phyloP scores from a whole-genome alignment of 2,113 vertebrate species.

The Gorsachius goisagi region DNA sequence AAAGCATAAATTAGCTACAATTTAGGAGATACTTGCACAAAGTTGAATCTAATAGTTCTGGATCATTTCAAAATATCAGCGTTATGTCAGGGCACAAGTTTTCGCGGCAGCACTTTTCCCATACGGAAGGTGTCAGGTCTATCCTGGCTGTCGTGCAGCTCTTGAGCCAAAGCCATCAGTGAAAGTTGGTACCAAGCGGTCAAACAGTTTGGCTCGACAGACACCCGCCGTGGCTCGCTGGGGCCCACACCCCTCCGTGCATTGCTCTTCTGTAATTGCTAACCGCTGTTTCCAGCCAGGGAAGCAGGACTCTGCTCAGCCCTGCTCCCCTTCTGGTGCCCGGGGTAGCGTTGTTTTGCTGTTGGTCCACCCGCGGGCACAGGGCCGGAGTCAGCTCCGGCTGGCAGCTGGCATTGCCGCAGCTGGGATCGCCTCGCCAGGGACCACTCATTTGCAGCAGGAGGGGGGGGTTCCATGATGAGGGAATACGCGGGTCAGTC shows the following conservation, averaged over 20 bases:
- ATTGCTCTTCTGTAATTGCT: fast-evolving
- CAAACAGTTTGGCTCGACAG: too few relatives aligned
- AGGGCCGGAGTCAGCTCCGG: background rate
- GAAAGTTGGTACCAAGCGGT: background rate
- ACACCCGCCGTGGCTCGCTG: fast-evolving
- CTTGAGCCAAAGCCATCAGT: background rate
- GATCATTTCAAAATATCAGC: background rate
- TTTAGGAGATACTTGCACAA: background rate
- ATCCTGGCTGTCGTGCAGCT: background rate
- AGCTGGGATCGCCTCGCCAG: fast-evolving
- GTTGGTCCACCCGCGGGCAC: fast-evolving
- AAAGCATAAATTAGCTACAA: background rate
- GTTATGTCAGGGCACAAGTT: background rate
- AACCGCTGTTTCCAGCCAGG: background rate
- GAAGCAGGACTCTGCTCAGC: background rate
- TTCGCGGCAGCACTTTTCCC: background rate
- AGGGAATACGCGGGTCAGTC: background rate
- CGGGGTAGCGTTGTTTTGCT: background rate
- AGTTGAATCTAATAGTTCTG: background rate
- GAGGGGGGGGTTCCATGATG: fast-evolving
- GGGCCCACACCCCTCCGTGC: background rate
- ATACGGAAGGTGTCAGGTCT: fast-evolving
- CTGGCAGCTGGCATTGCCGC: fast-evolving
- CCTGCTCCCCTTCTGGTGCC: background rate
- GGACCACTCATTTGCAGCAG: background rate